These are phyloP conservation scores for Malurus cyaneus DNA, from an alignment of 2,113 vertebrate genomes.

Conservation along the genomic window DNA sequence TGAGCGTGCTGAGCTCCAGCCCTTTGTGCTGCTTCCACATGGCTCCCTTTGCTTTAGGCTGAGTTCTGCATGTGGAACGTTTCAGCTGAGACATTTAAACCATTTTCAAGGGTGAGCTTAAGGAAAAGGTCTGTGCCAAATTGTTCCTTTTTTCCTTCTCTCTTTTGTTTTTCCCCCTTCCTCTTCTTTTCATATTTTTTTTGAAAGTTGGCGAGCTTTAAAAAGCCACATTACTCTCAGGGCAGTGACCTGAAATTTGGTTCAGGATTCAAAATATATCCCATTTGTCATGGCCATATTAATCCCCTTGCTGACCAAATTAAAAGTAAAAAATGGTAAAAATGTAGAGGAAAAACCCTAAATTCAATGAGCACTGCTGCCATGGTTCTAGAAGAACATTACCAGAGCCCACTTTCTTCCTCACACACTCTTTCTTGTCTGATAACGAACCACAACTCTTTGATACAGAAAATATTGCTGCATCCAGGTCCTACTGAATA, in stretches of 20 bases:
- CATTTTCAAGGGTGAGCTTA: not conserved
- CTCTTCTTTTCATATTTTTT: not conserved
- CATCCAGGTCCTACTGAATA: not conserved
- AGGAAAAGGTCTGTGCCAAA: not conserved
- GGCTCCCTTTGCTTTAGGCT: constrained; percentile 1
- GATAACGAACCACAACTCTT: not conserved
- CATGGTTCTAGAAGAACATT: not conserved
- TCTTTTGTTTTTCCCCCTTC: not conserved
- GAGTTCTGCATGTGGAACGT: not conserved
- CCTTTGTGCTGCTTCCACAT: not conserved
- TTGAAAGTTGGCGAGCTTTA: not conserved
- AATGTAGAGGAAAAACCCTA: not conserved
- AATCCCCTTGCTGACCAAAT: not conserved
- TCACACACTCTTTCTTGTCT: not conserved
- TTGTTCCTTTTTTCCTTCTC: not conserved
- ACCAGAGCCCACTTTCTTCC: not conserved
- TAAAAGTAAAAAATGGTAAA: not conserved
- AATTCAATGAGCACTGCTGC: not conserved
- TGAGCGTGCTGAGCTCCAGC: fast-evolving
- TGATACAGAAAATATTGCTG: not conserved
- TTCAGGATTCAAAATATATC: not conserved
- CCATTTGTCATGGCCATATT: not conserved
- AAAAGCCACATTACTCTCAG: not conserved
- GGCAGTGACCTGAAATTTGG: not conserved
- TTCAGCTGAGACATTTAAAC: not conserved